A percentile compares a stretch with the other conserved stretches of the same genome.
Evolutionary conservation across 2,113 vertebrate species (phyloP).

Genomic region (Procavia capensis): DNA sequence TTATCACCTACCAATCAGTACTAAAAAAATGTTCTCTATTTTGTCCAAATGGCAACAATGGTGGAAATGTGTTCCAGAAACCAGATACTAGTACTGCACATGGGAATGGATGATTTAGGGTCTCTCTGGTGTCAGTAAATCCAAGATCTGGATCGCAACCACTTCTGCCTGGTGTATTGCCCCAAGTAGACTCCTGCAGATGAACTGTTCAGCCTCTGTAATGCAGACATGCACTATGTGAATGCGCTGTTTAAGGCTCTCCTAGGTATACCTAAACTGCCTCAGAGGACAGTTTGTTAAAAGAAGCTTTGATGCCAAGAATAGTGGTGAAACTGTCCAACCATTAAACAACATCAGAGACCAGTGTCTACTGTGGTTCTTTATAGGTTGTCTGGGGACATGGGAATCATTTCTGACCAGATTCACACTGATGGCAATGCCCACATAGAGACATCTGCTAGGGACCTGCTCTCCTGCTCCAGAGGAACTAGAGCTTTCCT

Average conservation of each 20-base stretch:
- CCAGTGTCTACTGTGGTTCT: conserved; percentile 91
- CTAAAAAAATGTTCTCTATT: background rate
- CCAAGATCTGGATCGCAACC: background rate
- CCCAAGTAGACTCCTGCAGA: background rate
- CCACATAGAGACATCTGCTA: conserved; percentile 90
- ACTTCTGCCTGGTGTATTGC: conserved; percentile 76
- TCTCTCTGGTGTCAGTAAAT: background rate
- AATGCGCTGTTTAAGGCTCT: conserved; percentile 89
- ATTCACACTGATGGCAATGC: conserved; percentile 87
- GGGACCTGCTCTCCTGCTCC: conserved; percentile 91
- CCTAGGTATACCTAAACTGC: conserved; percentile 87
- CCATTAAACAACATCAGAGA: conserved; percentile 90
- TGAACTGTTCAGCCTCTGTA: conserved; percentile 84
- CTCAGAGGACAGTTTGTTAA: conserved; percentile 84
- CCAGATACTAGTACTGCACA: background rate
- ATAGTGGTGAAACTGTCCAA: conserved; percentile 90
- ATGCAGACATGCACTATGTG: conserved; percentile 85
- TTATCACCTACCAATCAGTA: too few species aligned
- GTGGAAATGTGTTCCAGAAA: background rate
- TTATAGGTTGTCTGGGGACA: conserved; percentile 93
- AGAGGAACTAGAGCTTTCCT: conserved; percentile 90
- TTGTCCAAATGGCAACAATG: background rate
- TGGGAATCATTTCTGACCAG: conserved; percentile 92
- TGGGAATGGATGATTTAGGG: background rate
- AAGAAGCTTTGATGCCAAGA: conserved; percentile 88